Evolutionary conservation across 2,113 vertebrate genomes (phyloP).

Genomic region (Phyllostomus discolor): DNA sequence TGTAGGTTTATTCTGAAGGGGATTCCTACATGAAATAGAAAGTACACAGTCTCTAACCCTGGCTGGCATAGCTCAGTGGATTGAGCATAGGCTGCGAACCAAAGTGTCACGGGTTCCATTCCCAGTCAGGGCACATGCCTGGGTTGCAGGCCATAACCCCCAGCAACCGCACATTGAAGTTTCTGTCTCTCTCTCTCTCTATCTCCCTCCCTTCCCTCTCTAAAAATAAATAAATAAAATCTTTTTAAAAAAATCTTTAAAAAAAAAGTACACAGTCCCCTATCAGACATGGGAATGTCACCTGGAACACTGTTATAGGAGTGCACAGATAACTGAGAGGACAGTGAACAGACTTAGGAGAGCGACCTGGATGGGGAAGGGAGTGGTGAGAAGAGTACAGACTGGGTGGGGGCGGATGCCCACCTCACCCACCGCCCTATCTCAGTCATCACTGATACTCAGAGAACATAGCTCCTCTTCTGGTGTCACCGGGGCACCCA

Average conservation of each 20-base stretch:
- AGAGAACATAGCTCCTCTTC: background rate
- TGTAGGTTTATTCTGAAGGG: background rate
- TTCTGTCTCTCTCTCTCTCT: too few species aligned
- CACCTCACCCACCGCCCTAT: background rate
- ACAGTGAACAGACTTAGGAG: background rate
- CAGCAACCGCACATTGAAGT: too few species aligned
- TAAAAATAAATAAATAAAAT: too few species aligned
- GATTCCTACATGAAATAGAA: background rate
- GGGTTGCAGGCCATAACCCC: too few species aligned
- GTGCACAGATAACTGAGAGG: background rate
- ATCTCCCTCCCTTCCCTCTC: too few species aligned
- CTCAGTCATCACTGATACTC: background rate
- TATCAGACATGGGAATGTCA: background rate
- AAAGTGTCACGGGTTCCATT: too few species aligned
- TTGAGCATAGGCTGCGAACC: too few species aligned
- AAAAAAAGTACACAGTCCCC: background rate
- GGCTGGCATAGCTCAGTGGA: too few species aligned
- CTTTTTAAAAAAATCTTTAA: too few species aligned
- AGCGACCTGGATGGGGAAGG: background rate
- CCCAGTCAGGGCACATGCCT: too few species aligned
- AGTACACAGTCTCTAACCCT: background rate
- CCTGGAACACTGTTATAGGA: background rate
- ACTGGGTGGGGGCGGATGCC: background rate
- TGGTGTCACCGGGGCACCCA: background rate
- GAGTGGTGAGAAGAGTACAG: background rate